These are phyloP conservation scores for Thalassophryne amazonica DNA, from an alignment of 2,797 vertebrate species.

Conservation along the genomic window DNA sequence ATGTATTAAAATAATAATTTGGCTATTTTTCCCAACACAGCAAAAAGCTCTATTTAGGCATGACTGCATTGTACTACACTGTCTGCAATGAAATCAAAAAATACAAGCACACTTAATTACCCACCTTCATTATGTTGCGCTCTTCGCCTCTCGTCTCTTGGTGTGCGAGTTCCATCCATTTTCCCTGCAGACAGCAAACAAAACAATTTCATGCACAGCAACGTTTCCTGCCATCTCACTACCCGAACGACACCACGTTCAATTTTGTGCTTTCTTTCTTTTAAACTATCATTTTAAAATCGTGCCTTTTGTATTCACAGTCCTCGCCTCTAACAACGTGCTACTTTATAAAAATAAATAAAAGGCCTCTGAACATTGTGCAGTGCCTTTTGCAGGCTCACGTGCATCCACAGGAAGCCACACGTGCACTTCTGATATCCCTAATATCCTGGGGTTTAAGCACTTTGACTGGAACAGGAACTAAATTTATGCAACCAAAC, in stretches of 20 bases:
- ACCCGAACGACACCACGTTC: too few relatives aligned
- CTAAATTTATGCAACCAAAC: slow-evolving; percentile 19
- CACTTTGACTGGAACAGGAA: slow-evolving; percentile 30
- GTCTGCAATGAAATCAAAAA: slow-evolving; percentile 48
- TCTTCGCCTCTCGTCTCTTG: slow-evolving; percentile 88
- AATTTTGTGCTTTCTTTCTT: too few relatives aligned
- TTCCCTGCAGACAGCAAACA: slow-evolving; percentile 76
- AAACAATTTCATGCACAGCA: slow-evolving; percentile 39
- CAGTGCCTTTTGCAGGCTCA: slow-evolving; percentile 13
- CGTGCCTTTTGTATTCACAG: slow-evolving; percentile 30
- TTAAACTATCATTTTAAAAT: slow-evolving; percentile 39
- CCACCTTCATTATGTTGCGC: slow-evolving; percentile 94
- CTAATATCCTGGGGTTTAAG: slow-evolving; percentile 5
- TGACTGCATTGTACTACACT: slow-evolving; percentile 27
- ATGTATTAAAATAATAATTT: slow-evolving; percentile 14
- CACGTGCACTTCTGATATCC: slow-evolving; percentile 11
- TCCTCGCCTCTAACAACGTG: background rate
- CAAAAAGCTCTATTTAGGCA: slow-evolving; percentile 18
- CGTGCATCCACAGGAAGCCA: slow-evolving; percentile 7
- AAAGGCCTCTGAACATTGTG: slow-evolving; percentile 3
- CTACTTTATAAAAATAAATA: slow-evolving; percentile 32
- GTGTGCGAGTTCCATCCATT: slow-evolving; percentile 86
- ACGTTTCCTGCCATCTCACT: slow-evolving; percentile 39
- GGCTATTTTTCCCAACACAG: slow-evolving; percentile 26
- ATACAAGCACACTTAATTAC: slow-evolving; percentile 43